Evolutionary conservation across 2,888 invertebrate genomes (phyloP).

Genomic region (Caenorhabditis sinica): DNA sequence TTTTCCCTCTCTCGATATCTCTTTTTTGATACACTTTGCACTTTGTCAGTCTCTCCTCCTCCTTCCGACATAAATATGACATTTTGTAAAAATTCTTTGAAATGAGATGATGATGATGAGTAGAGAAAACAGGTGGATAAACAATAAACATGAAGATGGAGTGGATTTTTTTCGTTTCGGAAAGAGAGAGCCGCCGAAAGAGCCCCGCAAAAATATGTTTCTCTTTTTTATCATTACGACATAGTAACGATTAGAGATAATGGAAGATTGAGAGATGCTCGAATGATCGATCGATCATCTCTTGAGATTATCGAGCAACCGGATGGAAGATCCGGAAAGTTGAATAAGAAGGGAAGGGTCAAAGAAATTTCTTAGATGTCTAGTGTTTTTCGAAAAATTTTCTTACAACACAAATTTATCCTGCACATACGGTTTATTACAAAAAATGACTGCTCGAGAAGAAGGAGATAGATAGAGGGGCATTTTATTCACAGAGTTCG

Average conservation of each 20-base stretch:
- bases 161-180: neutral
- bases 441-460: slow-evolving; percentile 13
- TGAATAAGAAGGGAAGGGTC: neutral
- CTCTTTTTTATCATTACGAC: slow-evolving; percentile 59
- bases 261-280: slow-evolving; percentile 19
- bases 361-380: neutral
- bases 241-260: slow-evolving; percentile 22
- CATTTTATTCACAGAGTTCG: slow-evolving; percentile 43
- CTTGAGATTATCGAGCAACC: neutral
- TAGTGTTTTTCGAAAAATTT: neutral
- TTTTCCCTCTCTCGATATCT: slow-evolving; percentile 1
- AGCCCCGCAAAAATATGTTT: slow-evolving; percentile 14
- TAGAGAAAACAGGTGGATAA: slow-evolving; percentile 46
- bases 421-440: slow-evolving; percentile 51
- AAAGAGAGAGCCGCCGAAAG: slow-evolving; percentile 11
- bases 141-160: slow-evolving; percentile 7
- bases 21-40: slow-evolving; percentile 12
- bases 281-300: slow-evolving; percentile 59
- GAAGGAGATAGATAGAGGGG: slow-evolving; percentile 12
- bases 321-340: neutral
- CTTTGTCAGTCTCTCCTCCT: neutral
- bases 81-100: neutral
- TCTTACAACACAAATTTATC: slow-evolving; percentile 19
- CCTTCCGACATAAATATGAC: neutral
- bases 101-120: neutral